Percentiles rank a stretch among this genome's conserved stretches.
phyloP scores from a whole-genome alignment of 2,113 vertebrate genomes.

The Zosterops hypoxanthus region DNA sequence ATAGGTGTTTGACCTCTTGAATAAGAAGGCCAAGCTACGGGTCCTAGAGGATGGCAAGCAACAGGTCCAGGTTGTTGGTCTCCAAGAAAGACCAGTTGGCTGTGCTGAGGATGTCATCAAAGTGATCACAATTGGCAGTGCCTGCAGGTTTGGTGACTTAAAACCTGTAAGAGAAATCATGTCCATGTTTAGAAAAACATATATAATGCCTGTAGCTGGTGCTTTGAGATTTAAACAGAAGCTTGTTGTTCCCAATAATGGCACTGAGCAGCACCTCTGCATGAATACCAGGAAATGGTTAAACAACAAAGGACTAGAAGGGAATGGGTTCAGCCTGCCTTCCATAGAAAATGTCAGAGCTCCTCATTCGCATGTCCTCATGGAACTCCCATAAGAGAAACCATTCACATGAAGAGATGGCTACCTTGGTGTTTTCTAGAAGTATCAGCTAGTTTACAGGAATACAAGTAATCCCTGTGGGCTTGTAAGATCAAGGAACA shows the following conservation, averaged over 20 bases:
- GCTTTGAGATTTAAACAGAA: not conserved
- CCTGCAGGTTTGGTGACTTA: conserved; percentile 84
- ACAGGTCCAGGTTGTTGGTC: conserved; percentile 93
- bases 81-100: conserved; percentile 83
- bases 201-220: not conserved
- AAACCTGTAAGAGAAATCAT: not conserved
- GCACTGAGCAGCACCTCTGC: not conserved
- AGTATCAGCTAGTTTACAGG: not conserved
- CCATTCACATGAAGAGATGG: not conserved
- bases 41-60: conserved; percentile 95
- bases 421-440: not conserved
- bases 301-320: not conserved
- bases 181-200: not conserved
- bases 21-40: conserved; percentile 91
- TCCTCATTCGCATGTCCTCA: not conserved
- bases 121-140: conserved; percentile 87
- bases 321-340: not conserved
- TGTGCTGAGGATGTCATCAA: conserved; percentile 89
- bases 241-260: not conserved
- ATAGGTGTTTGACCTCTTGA: conserved; percentile 93
- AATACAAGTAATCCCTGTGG: not conserved
- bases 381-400: not conserved
- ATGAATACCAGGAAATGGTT: not conserved
- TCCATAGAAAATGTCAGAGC: not conserved
- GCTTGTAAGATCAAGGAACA: not conserved